Percentiles rank a stretch among this genome's conserved stretches.
Conservation (phyloP, 1,140 invertebrate genomes). For the Heliconius hermathena region DNA sequence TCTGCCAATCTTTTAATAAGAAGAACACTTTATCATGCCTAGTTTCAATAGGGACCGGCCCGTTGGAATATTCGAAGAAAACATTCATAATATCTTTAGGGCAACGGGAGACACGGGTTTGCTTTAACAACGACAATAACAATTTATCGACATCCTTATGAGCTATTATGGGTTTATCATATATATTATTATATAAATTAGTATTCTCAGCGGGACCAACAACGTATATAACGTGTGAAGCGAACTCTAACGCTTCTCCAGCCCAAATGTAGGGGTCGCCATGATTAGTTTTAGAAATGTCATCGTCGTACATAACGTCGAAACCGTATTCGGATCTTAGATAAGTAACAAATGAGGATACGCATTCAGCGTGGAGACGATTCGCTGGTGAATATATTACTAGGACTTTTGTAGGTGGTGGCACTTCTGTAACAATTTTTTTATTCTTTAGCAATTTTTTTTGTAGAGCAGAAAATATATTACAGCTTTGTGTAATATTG, state of each 20-base stretch:
- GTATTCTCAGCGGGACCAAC: conserved; percentile 62
- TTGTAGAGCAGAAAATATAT: neutral
- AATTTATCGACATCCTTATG: conserved; percentile 60
- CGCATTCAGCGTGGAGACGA: conserved; percentile 67
- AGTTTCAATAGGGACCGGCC: conserved; percentile 59
- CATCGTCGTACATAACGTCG: conserved; percentile 68
- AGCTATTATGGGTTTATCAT: conserved; percentile 66
- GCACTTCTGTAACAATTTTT: conserved; percentile 54
- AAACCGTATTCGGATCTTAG: conserved; percentile 65
- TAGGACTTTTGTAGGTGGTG: conserved; percentile 64
- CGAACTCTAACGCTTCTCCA: conserved; percentile 54
- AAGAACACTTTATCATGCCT: conserved; percentile 58
- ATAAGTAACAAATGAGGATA: conserved; percentile 62
- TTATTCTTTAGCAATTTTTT: neutral
- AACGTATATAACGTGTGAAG: conserved; percentile 66
- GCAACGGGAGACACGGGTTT: conserved; percentile 38
- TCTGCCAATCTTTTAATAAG: conserved; percentile 70
- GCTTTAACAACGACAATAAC: conserved; percentile 54
- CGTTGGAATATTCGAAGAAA: conserved; percentile 69
- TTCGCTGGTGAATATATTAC: conserved; percentile 66
- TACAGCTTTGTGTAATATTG: neutral
- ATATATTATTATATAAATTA: conserved; percentile 67
- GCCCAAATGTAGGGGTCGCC: conserved; percentile 71
- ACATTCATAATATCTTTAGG: conserved; percentile 65
- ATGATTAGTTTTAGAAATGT: conserved; percentile 60